Conservation (phyloP, 2,888 invertebrate genomes). For the Pristionchus mayeri region DNA sequence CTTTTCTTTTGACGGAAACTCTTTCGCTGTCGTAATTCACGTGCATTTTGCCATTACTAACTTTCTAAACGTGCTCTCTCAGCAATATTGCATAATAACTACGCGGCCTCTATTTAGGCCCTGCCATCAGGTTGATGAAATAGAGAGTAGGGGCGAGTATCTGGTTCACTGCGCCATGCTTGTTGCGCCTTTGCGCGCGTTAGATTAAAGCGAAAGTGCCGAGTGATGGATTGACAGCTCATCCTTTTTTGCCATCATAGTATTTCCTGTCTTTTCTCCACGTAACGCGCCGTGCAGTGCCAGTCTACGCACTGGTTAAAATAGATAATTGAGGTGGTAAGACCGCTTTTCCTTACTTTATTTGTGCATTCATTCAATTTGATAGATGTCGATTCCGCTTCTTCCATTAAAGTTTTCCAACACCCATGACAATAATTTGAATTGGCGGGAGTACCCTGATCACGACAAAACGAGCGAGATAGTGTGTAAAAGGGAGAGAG, state of each 20-base stretch:
- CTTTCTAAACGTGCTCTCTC: background rate
- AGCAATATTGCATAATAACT: conserved; percentile 17
- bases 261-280: conserved; percentile 25
- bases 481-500: too few relatives aligned
- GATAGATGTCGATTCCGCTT: background rate
- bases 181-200: background rate
- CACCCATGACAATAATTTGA: too few relatives aligned
- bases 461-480: too few relatives aligned
- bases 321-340: too few relatives aligned
- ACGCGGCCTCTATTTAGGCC: conserved; percentile 2
- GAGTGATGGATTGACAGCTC: conserved; percentile 5
- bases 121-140: background rate
- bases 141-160: background rate
- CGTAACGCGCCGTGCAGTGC: background rate
- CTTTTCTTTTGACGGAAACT: background rate
- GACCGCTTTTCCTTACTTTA: too few relatives aligned
- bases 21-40: background rate
- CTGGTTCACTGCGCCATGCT: background rate
- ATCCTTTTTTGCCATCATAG: background rate
- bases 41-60: background rate
- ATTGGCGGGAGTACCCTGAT: too few relatives aligned
- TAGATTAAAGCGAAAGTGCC: background rate
- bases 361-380: too few relatives aligned
- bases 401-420: background rate
- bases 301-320: too few relatives aligned